Conservation (phyloP, 2,113 vertebrate species). For the Amphiprion ocellaris region DNA sequence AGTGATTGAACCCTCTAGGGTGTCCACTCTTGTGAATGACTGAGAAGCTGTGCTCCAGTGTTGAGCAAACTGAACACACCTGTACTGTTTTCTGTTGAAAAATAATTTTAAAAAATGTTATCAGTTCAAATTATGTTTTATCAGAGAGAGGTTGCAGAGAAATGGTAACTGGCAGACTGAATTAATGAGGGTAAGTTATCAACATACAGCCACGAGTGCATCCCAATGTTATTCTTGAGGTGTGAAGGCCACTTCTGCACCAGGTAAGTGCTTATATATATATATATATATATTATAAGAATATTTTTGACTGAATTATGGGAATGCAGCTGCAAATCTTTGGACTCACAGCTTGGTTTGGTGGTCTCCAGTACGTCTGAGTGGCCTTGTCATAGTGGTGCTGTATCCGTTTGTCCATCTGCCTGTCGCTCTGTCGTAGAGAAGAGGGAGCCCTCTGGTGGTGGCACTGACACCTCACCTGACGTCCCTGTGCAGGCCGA, state of each 20-base stretch:
- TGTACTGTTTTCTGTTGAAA: not conserved
- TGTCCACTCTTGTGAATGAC: conserved; percentile 7
- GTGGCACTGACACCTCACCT: conserved; percentile 74
- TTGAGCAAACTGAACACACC: not conserved
- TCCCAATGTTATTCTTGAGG: not conserved
- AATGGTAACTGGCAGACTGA: not conserved
- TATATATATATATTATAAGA: not conserved
- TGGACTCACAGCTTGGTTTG: conserved; percentile 72
- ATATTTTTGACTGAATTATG: not conserved
- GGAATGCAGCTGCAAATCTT: not conserved
- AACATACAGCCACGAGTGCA: not conserved
- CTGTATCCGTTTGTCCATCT: conserved; percentile 65
- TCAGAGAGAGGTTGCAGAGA: not conserved
- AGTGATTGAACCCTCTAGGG: conserved; percentile 27
- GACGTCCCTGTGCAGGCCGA: conserved; percentile 50
- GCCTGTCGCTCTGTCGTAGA: conserved; percentile 60
- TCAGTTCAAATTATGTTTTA: not conserved
- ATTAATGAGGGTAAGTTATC: not conserved
- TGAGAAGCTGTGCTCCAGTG: not conserved
- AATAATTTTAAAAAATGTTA: not conserved
- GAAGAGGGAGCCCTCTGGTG: conserved; percentile 76
- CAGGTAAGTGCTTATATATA: not conserved
- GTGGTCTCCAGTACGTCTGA: conserved; percentile 79
- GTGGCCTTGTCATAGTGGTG: conserved; percentile 81
- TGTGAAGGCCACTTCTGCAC: not conserved